Conservation (phyloP, 2,113 vertebrate species). For the Arizona elegans region DNA sequence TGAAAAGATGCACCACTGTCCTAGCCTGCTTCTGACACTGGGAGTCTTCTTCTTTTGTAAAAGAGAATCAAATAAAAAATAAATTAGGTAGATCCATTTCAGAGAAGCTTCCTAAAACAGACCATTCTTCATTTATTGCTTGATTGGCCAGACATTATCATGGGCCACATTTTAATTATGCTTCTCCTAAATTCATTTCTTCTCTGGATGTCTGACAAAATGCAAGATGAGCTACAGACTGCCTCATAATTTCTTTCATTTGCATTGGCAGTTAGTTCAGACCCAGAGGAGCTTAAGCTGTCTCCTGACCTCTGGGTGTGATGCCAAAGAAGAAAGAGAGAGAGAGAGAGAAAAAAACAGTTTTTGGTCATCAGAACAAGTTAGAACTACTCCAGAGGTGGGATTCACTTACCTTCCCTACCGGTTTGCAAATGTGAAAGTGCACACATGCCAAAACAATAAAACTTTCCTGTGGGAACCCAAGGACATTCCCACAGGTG, state of each 20-base stretch:
- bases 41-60: neutral
- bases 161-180: conserved; percentile 28
- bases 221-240: conserved; percentile 23
- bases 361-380: neutral
- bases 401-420: too few species aligned
- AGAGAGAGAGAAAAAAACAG: neutral
- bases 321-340: neutral
- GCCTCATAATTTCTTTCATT: conserved; percentile 11
- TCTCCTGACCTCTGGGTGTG: neutral
- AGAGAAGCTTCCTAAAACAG: neutral
- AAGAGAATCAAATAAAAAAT: neutral
- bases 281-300: neutral
- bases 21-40: too few species aligned
- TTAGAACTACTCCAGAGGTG: neutral
- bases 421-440: too few species aligned
- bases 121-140: conserved; percentile 18
- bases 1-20: neutral
- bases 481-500: too few species aligned
- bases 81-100: neutral
- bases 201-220: conserved; percentile 31
- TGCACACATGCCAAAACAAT: too few species aligned
- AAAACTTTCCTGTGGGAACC: too few species aligned
- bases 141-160: conserved; percentile 25
- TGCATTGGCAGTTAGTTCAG: neutral
- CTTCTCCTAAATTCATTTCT: conserved; percentile 30